These are phyloP conservation scores for Cardiocondyla obscurior DNA, from an alignment of 1,140 invertebrate genomes.

Conservation along the genomic window DNA sequence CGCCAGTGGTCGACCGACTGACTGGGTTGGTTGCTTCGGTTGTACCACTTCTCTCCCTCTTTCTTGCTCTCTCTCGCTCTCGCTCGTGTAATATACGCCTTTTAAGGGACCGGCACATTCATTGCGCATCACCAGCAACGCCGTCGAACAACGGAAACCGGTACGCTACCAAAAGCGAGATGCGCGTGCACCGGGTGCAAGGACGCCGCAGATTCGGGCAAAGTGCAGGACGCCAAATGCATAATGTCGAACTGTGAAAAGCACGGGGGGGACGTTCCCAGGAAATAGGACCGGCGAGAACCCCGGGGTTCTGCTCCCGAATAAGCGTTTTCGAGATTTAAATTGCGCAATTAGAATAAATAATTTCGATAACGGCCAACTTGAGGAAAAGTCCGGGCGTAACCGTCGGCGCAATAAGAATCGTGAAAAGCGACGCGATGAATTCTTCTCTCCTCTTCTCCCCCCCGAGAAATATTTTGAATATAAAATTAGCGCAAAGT, in stretches of 20 bases:
- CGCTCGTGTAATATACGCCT: constrained; percentile 38
- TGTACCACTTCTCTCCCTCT: not conserved
- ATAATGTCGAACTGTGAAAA: constrained; percentile 57
- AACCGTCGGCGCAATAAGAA: not conserved
- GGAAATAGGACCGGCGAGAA: not conserved
- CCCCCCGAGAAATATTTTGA: not conserved
- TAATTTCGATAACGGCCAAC: not conserved
- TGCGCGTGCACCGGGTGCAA: constrained; percentile 59
- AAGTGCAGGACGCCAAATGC: constrained; percentile 60
- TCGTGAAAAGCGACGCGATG: not conserved
- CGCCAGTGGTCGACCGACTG: constrained; percentile 54
- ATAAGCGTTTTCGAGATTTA: not conserved
- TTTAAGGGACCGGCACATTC: constrained; percentile 68
- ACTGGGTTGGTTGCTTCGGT: constrained; percentile 50
- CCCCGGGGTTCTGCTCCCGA: not conserved
- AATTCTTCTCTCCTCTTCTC: no score
- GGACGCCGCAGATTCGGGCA: constrained; percentile 51
- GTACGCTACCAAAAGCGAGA: constrained; percentile 54
- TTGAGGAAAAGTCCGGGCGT: not conserved
- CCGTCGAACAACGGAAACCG: constrained; percentile 66
- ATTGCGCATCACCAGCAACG: constrained; percentile 73
- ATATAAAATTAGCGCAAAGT: not conserved
- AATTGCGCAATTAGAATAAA: constrained; percentile 4
- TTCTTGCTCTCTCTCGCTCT: not conserved
- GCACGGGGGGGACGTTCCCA: constrained; percentile 53